Conservation (phyloP, 2,888 invertebrate genomes). For the Aleiodes testaceus region DNA sequence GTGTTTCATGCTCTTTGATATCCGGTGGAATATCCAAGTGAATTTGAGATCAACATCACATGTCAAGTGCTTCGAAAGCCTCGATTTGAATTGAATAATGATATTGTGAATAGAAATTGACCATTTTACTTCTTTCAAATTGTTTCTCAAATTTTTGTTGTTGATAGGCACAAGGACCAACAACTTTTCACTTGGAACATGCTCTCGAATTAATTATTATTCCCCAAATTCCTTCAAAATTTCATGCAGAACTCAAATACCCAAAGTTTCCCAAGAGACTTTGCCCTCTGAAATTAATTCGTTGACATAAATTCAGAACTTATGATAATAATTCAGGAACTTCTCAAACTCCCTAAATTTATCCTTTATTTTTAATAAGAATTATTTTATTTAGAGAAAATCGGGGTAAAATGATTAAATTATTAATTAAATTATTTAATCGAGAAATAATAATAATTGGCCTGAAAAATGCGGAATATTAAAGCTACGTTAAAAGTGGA, state of each 20-base stretch:
- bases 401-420: no score
- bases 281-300: slow-evolving; percentile 10
- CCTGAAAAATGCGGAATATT: no score
- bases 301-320: slow-evolving; percentile 15
- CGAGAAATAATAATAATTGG: no score
- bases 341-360: not conserved
- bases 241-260: slow-evolving; percentile 20
- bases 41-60: slow-evolving; percentile 9
- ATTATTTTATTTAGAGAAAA: no score
- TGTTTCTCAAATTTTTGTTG: not conserved
- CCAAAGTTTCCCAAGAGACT: not conserved
- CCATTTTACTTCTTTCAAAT: no score
- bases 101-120: no score
- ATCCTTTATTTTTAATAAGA: not conserved
- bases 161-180: not conserved
- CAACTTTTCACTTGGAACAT: not conserved
- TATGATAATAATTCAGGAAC: no score
- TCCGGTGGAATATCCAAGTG: slow-evolving; percentile 14
- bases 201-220: not conserved
- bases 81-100: not conserved
- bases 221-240: slow-evolving; percentile 7
- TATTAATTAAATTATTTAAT: no score
- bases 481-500: no score
- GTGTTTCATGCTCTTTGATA: slow-evolving; percentile 26
- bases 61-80: not conserved